Evolutionary conservation across 2,113 vertebrate species (phyloP).

Genomic region (Lepisosteus oculatus): DNA sequence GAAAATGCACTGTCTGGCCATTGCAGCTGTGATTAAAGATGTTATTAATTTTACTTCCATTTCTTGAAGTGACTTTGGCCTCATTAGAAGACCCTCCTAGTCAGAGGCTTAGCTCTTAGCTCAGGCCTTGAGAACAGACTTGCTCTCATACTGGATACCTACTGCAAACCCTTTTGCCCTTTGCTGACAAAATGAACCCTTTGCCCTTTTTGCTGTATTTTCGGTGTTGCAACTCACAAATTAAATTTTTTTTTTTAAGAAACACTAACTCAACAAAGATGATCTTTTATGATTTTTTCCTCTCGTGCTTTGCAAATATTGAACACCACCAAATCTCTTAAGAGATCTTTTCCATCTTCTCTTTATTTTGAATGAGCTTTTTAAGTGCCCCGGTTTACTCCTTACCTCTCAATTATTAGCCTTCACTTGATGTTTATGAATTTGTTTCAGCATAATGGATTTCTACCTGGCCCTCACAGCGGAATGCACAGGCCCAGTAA

Average conservation of each 20-base stretch:
- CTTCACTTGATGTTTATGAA: conserved; percentile 3
- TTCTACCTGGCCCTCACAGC: conserved; percentile 9
- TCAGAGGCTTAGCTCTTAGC: no score
- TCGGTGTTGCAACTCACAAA: not conserved
- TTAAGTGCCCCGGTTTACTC: conserved; percentile 12
- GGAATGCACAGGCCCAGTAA: not conserved
- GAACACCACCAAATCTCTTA: conserved; percentile 17
- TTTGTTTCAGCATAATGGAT: conserved; percentile 11
- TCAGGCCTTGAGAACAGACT: no score
- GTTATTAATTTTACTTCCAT: no score
- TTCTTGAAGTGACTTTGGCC: no score
- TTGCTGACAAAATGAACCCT: not conserved
- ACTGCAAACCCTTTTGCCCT: not conserved
- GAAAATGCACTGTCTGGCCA: no score
- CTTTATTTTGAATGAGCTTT: not conserved
- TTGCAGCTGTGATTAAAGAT: no score
- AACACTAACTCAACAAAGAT: conserved; percentile 3
- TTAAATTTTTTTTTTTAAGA: conserved; percentile 1
- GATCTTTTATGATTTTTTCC: conserved; percentile 9
- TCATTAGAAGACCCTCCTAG: no score
- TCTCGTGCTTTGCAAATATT: conserved; percentile 12
- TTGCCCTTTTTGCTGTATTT: not conserved
- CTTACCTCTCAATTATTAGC: conserved; percentile 8
- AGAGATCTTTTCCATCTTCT: not conserved
- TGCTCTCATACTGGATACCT: no score